Evolutionary conservation across 2,113 vertebrate species (phyloP).

Genomic region (Gobiocypris rarus): DNA sequence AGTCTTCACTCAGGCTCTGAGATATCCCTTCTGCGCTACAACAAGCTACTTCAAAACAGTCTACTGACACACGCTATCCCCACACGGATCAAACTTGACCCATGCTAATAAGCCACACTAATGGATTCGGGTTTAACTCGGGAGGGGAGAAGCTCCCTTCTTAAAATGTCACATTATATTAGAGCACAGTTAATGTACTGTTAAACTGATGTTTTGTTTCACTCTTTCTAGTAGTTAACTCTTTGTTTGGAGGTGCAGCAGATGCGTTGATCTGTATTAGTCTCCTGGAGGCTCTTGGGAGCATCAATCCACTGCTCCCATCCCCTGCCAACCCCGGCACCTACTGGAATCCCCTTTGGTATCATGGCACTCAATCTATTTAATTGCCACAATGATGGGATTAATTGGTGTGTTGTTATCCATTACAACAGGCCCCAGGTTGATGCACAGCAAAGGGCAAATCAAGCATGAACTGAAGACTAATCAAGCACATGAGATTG

Average conservation of each 20-base stretch:
- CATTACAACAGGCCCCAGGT: conserved; percentile 57
- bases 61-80: not conserved
- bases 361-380: conserved; percentile 52
- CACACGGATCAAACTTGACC: conserved; percentile 31
- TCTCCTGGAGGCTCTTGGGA: not conserved
- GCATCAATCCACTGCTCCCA: not conserved
- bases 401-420: conserved; percentile 74
- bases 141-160: conserved; percentile 3
- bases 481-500: conserved; percentile 66
- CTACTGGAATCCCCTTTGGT: conserved; percentile 53
- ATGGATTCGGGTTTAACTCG: conserved; percentile 18
- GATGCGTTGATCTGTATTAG: not conserved
- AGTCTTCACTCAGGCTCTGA: not conserved
- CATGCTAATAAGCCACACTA: conserved; percentile 26
- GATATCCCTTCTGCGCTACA: not conserved
- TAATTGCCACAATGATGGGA: conserved; percentile 72
- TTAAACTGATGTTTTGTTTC: not conserved
- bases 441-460: conserved; percentile 69
- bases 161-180: conserved; percentile 44
- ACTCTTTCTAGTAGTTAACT: conserved; percentile 10
- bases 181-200: conserved; percentile 6
- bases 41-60: not conserved
- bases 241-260: not conserved
- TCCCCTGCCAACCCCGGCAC: not conserved
- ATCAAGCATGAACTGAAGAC: conserved; percentile 72